Percentiles rank a stretch among this genome's conserved stretches.
These are phyloP conservation scores for Drosophila atripex DNA, from an alignment of 2,888 invertebrate genomes.

Conservation along the genomic window DNA sequence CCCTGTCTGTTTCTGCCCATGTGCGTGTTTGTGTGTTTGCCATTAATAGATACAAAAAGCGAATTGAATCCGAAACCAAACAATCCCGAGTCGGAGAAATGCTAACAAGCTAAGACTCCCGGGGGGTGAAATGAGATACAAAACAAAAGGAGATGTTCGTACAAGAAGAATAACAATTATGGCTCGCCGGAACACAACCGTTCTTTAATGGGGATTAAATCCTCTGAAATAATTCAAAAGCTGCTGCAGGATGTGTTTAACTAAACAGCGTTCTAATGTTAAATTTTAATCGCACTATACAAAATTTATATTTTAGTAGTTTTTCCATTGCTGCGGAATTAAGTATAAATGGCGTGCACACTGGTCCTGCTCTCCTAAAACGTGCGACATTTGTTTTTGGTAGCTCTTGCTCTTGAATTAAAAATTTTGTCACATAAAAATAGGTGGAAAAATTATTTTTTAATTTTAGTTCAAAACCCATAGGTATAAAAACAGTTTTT, in stretches of 20 bases:
- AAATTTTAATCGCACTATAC: constrained; percentile 14
- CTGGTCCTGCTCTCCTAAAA: neutral
- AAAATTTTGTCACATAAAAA: no score
- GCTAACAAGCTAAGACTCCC: constrained; percentile 27
- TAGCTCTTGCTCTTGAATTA: no score
- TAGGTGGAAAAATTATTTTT: no score
- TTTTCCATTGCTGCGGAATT: neutral
- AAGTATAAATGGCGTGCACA: neutral
- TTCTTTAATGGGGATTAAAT: constrained; percentile 46
- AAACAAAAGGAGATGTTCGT: constrained; percentile 63
- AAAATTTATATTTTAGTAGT: neutral
- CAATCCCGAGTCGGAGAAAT: constrained; percentile 18
- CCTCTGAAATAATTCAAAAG: constrained; percentile 33
- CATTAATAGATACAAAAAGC: constrained; percentile 54
- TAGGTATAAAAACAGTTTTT: neutral
- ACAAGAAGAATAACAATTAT: constrained; percentile 76
- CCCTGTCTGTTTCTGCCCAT: constrained; percentile 7
- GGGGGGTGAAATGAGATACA: constrained; percentile 24
- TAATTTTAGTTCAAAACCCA: no score
- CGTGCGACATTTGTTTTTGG: no score
- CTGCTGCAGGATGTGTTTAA: constrained; percentile 26
- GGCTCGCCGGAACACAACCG: constrained; percentile 44
- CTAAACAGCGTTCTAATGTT: constrained; percentile 18
- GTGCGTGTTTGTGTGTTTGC: constrained; percentile 28
- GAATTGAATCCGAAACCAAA: constrained; percentile 51